phyloP scores from a whole-genome alignment of 2,113 vertebrate genomes.

The Ibidorhyncha struthersii region DNA sequence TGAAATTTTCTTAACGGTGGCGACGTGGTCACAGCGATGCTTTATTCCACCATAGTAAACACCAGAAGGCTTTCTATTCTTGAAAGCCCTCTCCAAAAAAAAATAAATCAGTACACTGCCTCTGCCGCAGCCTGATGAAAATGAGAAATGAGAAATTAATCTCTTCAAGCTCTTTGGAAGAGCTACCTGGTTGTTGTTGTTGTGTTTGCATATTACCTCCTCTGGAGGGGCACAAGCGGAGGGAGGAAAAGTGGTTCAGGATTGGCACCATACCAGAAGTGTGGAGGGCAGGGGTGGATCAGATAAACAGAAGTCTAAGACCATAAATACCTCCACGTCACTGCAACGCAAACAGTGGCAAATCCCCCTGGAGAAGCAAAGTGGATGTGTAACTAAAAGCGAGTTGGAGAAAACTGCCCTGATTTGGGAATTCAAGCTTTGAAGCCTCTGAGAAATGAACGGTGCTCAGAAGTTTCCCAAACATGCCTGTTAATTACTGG shows the following conservation, averaged over 20 bases:
- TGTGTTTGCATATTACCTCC: background rate
- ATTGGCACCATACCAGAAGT: background rate
- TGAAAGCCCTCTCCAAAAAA: background rate
- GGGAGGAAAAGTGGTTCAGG: background rate
- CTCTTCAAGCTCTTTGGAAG: background rate
- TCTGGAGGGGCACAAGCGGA: background rate
- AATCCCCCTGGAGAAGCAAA: slow-evolving; percentile 1
- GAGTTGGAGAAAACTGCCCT: background rate
- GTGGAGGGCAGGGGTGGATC: slow-evolving; percentile 23
- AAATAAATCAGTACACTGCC: background rate
- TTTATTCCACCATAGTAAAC: background rate
- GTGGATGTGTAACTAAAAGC: background rate
- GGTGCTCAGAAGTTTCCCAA: background rate
- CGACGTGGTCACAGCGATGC: background rate
- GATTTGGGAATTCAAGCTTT: background rate
- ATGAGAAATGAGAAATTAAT: background rate
- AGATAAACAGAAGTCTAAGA: slow-evolving; percentile 30
- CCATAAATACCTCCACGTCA: slow-evolving; percentile 22
- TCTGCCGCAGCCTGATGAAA: background rate
- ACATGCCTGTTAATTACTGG: background rate
- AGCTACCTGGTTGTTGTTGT: background rate
- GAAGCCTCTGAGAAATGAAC: background rate
- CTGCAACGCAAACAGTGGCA: background rate
- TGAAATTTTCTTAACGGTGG: background rate
- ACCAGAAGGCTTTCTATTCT: background rate